Evolutionary conservation across 2,797 vertebrate genomes (phyloP), one percentile per base, ranked within the genome.

Genomic region (Pagetopsis macropterus): DNA sequence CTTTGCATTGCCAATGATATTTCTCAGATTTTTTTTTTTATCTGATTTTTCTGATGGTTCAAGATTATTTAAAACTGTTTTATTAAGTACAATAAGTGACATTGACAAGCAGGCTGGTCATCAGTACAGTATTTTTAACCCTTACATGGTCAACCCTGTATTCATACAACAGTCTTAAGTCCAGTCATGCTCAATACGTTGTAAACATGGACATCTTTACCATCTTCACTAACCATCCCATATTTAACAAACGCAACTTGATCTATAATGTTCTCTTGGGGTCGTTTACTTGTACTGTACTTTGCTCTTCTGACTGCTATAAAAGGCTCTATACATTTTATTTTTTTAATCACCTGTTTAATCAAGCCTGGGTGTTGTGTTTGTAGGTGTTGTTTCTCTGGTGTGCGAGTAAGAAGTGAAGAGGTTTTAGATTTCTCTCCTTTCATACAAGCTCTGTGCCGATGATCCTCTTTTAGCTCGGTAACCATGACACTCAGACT

Each of bases 401-500:
- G 41, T 85, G 69, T 76, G 74, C 75, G 65, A 84, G 89, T 63
- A 81, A 90, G 69, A 88, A 51, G 63, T 49, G 33, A 50, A 59
- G 78, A 81, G 84, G 81, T 84, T 84, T 90, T 81, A 69, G 62
- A 82, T 88, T 88, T 86, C 83, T 82, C 73, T 78, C 57, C 76
- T 66, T 88, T 87, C 88, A 82, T 75, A 76, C 78, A 69, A 72
- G 74, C 71, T 46, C 55, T 75, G 75, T 87, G 80, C 54, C 68
- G 78, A 78, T 86, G 86, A 87, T 86, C 79, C 77, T 82, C 77
- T 91, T 89, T 91, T 89, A 91, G 87, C 85, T 87, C 84, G 65
- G 89, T 90, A 91, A 91, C 88, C 91, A 93, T 94, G 90, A 90
- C 86, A 85, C 76, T 91, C 77, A 71, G 62, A 75, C 58, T 83